A percentile compares a stretch with the other conserved stretches of the same genome.
Conservation (phyloP, 2,113 vertebrate species). For the Trachemys scripta region DNA sequence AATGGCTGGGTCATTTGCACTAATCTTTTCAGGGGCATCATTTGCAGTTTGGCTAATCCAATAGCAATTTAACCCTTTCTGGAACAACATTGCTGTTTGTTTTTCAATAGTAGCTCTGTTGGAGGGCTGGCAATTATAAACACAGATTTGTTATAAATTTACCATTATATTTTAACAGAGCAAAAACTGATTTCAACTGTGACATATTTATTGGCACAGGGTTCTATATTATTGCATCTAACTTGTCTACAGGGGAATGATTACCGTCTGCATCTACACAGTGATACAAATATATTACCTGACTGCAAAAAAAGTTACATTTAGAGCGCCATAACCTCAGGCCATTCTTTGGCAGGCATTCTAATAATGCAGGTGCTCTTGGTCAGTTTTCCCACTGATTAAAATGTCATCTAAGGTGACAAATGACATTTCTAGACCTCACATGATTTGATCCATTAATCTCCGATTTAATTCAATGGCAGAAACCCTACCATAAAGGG, state of each 20-base stretch:
- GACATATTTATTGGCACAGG: not conserved
- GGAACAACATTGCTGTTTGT: not conserved
- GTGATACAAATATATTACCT: not conserved
- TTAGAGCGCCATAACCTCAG: conserved; percentile 22
- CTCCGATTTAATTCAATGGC: not conserved
- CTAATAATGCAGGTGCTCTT: conserved; percentile 28
- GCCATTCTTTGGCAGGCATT: conserved; percentile 1
- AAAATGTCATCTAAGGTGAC: conserved; percentile 22
- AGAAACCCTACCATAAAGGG: not conserved
- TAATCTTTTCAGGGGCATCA: not conserved
- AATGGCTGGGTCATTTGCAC: not conserved
- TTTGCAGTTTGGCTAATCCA: not conserved
- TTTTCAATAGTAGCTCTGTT: not conserved
- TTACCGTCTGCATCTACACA: not conserved
- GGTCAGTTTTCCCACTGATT: conserved; percentile 41
- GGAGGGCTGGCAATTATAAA: not conserved
- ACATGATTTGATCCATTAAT: conserved; percentile 48
- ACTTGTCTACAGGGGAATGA: not conserved
- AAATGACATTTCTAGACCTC: conserved; percentile 35
- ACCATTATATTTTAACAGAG: not conserved
- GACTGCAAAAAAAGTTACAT: conserved; percentile 1
- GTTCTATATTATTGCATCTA: not conserved
- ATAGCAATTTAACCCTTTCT: not conserved
- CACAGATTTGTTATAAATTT: not conserved
- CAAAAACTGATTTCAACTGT: not conserved